These are phyloP conservation scores for Scaptomyza parva DNA, from an alignment of 2,888 invertebrate species.

Conservation along the genomic window DNA sequence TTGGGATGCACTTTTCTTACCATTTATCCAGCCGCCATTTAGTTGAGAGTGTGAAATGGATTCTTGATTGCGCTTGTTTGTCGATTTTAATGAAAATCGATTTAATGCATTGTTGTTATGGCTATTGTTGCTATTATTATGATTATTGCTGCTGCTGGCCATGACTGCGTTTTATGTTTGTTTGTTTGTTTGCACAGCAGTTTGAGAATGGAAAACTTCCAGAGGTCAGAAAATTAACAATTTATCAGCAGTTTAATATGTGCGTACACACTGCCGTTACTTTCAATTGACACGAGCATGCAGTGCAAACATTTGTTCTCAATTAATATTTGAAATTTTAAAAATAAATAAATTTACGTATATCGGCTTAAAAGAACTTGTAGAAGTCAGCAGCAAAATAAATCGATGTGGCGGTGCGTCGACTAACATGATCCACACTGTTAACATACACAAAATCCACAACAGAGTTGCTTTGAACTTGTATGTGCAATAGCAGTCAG, in stretches of 20 bases:
- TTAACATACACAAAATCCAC: constrained; percentile 31
- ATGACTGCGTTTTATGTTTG: constrained; percentile 38
- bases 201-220: constrained; percentile 22
- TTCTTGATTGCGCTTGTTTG: constrained; percentile 91
- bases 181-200: constrained; percentile 33
- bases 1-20: constrained; percentile 86
- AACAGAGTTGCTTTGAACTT: constrained; percentile 22
- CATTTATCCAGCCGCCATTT: constrained; percentile 94
- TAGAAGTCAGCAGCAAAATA: neutral
- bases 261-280: neutral
- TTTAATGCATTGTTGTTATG: constrained; percentile 71
- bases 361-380: constrained; percentile 21
- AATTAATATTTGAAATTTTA: constrained; percentile 29
- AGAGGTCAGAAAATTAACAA: neutral
- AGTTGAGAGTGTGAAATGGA: constrained; percentile 92
- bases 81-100: constrained; percentile 82
- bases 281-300: constrained; percentile 13
- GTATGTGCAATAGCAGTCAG: constrained; percentile 25
- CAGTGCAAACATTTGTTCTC: constrained; percentile 27
- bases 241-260: constrained; percentile 1
- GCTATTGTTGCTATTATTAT: constrained; percentile 44
- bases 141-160: constrained; percentile 59
- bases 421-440: constrained; percentile 20
- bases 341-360: constrained; percentile 4
- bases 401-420: constrained; percentile 42